Percentiles rank a stretch among this genome's conserved stretches.
Conservation (phyloP, 2,113 vertebrate genomes). For the Odocoileus virginianus region DNA sequence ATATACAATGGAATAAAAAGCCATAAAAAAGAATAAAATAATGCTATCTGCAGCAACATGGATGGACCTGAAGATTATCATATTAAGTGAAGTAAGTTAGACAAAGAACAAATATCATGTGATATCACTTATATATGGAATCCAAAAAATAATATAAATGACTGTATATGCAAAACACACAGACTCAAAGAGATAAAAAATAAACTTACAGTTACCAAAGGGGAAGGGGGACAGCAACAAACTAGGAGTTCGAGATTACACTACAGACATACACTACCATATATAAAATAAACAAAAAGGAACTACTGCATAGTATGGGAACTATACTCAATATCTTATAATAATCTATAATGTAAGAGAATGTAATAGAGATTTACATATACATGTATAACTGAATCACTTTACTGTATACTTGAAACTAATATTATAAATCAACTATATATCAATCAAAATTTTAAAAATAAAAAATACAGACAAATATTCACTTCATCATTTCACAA, state of each 20-base stretch:
- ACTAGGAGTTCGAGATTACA: neutral
- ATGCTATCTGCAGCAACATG: neutral
- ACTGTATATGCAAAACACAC: neutral
- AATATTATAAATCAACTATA: neutral
- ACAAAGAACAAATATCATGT: neutral
- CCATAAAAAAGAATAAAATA: neutral
- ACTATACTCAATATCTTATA: neutral
- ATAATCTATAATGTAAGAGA: neutral
- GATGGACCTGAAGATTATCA: neutral
- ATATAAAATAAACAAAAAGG: neutral
- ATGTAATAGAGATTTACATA: neutral
- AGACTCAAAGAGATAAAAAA: neutral
- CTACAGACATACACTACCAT: neutral
- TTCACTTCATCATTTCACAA: neutral
- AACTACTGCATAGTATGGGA: neutral
- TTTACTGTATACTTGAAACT: neutral
- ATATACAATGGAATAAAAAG: neutral
- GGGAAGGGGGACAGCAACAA: neutral
- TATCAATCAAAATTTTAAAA: neutral
- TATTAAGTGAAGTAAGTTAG: neutral
- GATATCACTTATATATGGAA: neutral
- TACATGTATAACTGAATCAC: neutral
- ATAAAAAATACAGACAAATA: neutral
- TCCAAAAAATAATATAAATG: neutral
- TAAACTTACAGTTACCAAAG: neutral